phyloP scores from a whole-genome alignment of 2,888 invertebrate genomes.

The Aelia acuminata region DNA sequence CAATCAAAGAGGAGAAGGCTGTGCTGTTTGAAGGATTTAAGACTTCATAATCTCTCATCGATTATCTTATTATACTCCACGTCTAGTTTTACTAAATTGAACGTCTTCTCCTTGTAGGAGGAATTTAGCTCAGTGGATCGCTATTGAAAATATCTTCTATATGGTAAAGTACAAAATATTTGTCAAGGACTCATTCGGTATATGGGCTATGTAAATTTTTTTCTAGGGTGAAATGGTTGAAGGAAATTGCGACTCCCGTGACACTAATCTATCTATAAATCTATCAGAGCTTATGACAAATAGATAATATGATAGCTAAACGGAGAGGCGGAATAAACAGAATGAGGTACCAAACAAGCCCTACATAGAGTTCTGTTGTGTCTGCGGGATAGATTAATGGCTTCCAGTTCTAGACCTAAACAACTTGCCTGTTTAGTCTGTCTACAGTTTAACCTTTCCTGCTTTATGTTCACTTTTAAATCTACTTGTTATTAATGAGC shows the following conservation, averaged over 20 bases:
- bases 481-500: background rate
- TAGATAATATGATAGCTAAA: background rate
- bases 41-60: too few species aligned
- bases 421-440: conserved; percentile 40
- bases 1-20: too few species aligned
- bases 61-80: too few species aligned
- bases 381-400: conserved; percentile 6
- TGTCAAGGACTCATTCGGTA: too few species aligned
- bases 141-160: too few species aligned
- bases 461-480: background rate
- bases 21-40: too few species aligned
- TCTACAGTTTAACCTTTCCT: conserved; percentile 14
- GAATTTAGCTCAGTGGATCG: too few species aligned
- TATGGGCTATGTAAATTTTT: background rate
- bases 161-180: background rate
- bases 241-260: background rate
- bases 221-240: background rate
- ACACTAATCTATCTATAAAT: background rate
- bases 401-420: conserved; percentile 15
- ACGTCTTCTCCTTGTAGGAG: too few species aligned
- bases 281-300: background rate
- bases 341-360: conserved; percentile 8
- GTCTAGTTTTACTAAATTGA: too few species aligned
- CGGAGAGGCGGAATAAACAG: conserved; percentile 6
- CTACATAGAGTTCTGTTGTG: conserved; percentile 43